A percentile compares a stretch with the other conserved stretches of the same genome.
These are phyloP conservation scores for Trichonephila clavipes DNA, from an alignment of 1,140 invertebrate genomes.

Conservation along the genomic window DNA sequence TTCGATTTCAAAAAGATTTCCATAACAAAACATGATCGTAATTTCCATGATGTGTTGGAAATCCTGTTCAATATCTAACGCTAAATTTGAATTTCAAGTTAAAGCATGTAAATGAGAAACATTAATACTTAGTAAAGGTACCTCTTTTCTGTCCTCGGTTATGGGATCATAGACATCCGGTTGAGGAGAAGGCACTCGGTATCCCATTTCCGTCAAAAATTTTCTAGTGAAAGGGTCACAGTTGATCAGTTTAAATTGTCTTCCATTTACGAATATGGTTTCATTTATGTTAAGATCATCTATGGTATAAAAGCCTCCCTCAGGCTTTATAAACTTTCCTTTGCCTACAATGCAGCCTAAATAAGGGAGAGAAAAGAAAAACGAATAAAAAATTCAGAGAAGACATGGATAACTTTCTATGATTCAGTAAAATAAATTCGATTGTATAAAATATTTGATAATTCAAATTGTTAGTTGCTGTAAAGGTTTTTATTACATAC, in stretches of 20 bases:
- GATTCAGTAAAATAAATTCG: too few species aligned
- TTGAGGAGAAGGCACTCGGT: conserved; percentile 12
- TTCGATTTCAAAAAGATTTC: too few species aligned
- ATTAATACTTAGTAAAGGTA: not conserved
- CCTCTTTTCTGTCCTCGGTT: conserved; percentile 56
- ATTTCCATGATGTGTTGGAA: too few species aligned
- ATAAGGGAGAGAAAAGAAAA: not conserved
- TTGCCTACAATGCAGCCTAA: conserved; percentile 52
- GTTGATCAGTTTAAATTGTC: conserved; percentile 43
- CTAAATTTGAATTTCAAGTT: too few species aligned
- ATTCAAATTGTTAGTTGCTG: too few species aligned
- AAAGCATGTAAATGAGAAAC: too few species aligned
- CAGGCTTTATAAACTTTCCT: conserved; percentile 34
- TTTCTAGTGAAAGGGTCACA: conserved; percentile 65
- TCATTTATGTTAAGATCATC: conserved; percentile 68
- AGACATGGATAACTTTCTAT: not conserved
- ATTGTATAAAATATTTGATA: too few species aligned
- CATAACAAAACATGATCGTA: too few species aligned
- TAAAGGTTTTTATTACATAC: not conserved
- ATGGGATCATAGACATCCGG: conserved; percentile 32
- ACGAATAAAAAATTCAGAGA: not conserved
- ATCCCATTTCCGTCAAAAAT: conserved; percentile 67
- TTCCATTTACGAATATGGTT: conserved; percentile 39
- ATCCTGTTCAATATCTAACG: too few species aligned
- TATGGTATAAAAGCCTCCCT: conserved; percentile 51